Evolutionary conservation across 2,888 invertebrate genomes (phyloP).

Genomic region (Spisula subtruncata): DNA sequence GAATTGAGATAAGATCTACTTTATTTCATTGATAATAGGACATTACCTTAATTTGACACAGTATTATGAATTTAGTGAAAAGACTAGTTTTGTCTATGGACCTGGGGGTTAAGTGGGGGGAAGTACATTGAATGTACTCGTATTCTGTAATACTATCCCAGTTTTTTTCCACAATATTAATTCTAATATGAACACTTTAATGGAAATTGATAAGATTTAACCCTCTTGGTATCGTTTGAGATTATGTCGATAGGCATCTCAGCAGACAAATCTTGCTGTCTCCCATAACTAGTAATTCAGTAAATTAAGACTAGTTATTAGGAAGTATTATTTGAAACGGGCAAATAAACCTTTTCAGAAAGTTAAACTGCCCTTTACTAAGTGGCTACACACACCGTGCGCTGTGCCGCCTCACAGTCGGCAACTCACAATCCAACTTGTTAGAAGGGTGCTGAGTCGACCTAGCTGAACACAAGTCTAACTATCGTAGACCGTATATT

Average conservation of each 20-base stretch:
- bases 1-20: constrained; percentile 70
- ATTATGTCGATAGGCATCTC: constrained; percentile 63
- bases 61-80: constrained; percentile 67
- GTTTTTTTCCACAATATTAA: constrained; percentile 62
- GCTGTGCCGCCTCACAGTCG: constrained; percentile 46
- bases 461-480: neutral
- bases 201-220: constrained; percentile 59
- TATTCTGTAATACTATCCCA: constrained; percentile 35
- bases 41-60: constrained; percentile 71
- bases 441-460: neutral
- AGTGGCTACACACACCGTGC: constrained; percentile 24
- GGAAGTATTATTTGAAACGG: constrained; percentile 37
- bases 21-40: constrained; percentile 58
- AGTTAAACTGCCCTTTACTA: constrained; percentile 59
- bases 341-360: constrained; percentile 56
- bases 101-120: constrained; percentile 66
- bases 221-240: constrained; percentile 37
- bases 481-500: neutral
- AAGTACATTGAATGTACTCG: constrained; percentile 36
- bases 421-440: neutral
- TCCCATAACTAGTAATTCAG: constrained; percentile 43
- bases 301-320: constrained; percentile 52
- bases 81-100: constrained; percentile 65
- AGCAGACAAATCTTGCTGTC: constrained; percentile 14
- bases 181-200: constrained; percentile 69